phyloP scores from a whole-genome alignment of 2,797 vertebrate genomes.

The Clarias fuscus region DNA sequence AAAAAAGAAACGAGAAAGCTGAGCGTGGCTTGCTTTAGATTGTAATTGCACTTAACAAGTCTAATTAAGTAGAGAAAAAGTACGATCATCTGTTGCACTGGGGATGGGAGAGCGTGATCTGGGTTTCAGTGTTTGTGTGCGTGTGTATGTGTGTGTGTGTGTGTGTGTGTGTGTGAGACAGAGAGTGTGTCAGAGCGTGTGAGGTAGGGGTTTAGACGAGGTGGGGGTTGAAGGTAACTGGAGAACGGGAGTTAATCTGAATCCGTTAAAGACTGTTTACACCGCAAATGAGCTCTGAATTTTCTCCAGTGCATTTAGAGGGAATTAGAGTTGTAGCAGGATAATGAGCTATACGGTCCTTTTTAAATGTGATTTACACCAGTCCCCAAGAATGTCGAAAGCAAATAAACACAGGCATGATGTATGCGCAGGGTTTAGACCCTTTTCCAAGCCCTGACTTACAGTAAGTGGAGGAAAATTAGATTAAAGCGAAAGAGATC shows the following conservation, averaged over 20 bases:
- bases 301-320: constrained; percentile 72
- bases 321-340: constrained; percentile 69
- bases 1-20: constrained; percentile 66
- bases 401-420: constrained; percentile 74
- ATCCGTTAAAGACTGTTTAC: constrained; percentile 81
- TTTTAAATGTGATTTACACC: constrained; percentile 78
- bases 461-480: constrained; percentile 58
- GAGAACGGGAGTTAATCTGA: constrained; percentile 76
- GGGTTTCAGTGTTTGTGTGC: neutral
- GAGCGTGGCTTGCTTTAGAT: constrained; percentile 68
- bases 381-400: constrained; percentile 73
- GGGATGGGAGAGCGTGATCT: neutral
- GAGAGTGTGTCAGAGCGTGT: constrained; percentile 21
- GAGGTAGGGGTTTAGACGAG: constrained; percentile 46
- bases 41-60: constrained; percentile 76
- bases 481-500: constrained; percentile 44
- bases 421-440: constrained; percentile 51
- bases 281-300: constrained; percentile 79
- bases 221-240: constrained; percentile 66
- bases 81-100: constrained; percentile 66
- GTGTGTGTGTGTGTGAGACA: neutral
- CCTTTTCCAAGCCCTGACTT: constrained; percentile 51
- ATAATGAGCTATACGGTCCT: constrained; percentile 73
- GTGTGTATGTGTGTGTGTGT: constrained; percentile 1
- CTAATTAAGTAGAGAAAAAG: constrained; percentile 74